Base-by-base conservation (phyloP, 2,888 invertebrate genomes). In the Dynastes hyllus region DNA sequence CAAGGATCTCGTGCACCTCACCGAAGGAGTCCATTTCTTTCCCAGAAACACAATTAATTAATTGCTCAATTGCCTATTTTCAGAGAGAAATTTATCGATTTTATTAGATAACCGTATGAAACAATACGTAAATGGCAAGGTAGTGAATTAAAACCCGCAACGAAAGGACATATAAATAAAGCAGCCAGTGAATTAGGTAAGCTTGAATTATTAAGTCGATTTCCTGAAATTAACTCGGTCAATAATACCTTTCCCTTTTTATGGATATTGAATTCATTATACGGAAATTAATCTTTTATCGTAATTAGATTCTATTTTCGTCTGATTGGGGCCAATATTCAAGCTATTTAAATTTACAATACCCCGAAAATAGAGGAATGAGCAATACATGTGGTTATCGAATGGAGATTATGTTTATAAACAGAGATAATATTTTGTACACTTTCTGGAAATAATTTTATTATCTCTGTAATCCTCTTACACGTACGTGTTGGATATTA, bases 211-310 rank as follows among this genome's bases (percentile, higher is more conserved):
- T 58, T 58, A 6, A 58, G 13, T 8, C 8, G 55, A 22, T 58
- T 58, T 58, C 55, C 55, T 58, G 16, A 58, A 58, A 58, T 58
- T 58, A 27, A 58, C 22, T 22, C 55, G 22, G 22, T 58, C 55
- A 58, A 58, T 58, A 58, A 27, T 58, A 58, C 55, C 55, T 58
- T 58, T 55, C 16, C 2, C n/a, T 53, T 55, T 58, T 58, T 58
- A 22, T 45, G 45, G 45, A 45, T 45, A 45, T 58, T 22, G 55
- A 22, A 1, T 5, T 58, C 55, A 58, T 58, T 58, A 58, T 22
- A n/a, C 4, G 1, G 22, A 58, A 58, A 58, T 58, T 58, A 58
- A 58, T 58, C 16, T 58, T 58, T 58, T 58, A 22, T 8, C 8
- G 16, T 22, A 58, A 58, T 58, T 58, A 58, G 55, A 9, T 58